Evolutionary conservation across 2,113 vertebrate species (phyloP).

Genomic region (Xerus inauris): DNA sequence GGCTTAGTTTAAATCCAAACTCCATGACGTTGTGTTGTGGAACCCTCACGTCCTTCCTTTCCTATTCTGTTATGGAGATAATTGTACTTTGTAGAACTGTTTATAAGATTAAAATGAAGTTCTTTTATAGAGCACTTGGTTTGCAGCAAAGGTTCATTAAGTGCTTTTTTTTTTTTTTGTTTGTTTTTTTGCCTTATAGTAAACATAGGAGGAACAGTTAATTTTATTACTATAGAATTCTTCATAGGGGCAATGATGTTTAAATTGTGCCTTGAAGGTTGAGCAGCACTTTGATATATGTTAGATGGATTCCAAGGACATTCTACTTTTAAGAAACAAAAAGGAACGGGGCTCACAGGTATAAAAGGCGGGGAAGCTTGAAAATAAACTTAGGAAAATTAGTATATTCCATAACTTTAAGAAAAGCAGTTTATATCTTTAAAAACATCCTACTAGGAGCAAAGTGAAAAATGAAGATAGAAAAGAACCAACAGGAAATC

Average conservation of each 20-base stretch:
- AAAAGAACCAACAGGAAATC: not conserved
- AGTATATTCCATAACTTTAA: not conserved
- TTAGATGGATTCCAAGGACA: conserved; percentile 3
- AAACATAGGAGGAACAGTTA: conserved; percentile 21
- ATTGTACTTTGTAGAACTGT: not conserved
- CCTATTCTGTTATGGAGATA: not conserved
- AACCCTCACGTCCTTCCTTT: conserved; percentile 22
- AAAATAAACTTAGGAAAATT: not conserved
- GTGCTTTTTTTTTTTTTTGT: not conserved
- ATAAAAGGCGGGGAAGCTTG: not conserved
- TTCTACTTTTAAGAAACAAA: conserved; percentile 53
- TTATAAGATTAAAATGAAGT: conserved; percentile 37
- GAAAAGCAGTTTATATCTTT: conserved; percentile 40
- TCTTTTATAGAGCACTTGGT: not conserved
- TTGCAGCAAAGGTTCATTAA: conserved; percentile 2
- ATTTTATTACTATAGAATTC: conserved; percentile 59
- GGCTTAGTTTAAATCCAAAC: not conserved
- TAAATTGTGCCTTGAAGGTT: conserved; percentile 33
- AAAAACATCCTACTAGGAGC: conserved; percentile 6
- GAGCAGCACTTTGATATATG: conserved; percentile 18
- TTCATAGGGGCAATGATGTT: conserved; percentile 50
- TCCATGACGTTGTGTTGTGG: not conserved
- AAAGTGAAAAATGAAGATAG: conserved; percentile 12
- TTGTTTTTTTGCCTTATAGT: not conserved
- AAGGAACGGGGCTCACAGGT: not conserved